A percentile compares a stretch with the other conserved stretches of the same genome.
Evolutionary conservation across 2,797 vertebrate species (phyloP).

Genomic region (Malurus splendens): DNA sequence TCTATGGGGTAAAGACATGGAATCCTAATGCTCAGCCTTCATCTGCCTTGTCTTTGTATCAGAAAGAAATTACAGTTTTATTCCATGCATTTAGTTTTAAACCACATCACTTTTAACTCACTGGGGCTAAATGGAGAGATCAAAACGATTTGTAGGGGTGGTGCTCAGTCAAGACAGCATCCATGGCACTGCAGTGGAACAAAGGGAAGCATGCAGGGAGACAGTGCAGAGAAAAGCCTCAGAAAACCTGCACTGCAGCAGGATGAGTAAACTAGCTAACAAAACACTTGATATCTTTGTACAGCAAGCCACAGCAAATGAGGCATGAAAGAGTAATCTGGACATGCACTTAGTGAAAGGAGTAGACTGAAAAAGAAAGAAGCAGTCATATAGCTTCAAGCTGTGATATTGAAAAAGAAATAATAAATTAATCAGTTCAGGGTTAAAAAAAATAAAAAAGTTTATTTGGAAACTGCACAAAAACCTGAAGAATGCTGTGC

Average conservation of each 20-base stretch:
- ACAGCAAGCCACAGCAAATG: conserved; percentile 43
- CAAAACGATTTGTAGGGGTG: background rate
- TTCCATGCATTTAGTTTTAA: background rate
- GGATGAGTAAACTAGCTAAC: conserved; percentile 41
- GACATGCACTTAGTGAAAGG: conserved; percentile 33
- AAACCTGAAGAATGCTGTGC: background rate
- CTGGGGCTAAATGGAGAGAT: background rate
- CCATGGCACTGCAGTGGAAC: background rate
- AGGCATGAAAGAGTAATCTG: conserved; percentile 56
- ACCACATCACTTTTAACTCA: background rate
- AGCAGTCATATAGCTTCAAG: background rate
- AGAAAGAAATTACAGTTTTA: background rate
- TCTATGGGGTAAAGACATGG: fast-evolving
- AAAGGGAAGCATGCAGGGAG: conserved; percentile 15
- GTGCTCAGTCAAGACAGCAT: background rate
- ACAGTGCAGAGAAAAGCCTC: conserved; percentile 28
- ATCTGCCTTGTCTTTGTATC: background rate
- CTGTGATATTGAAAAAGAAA: conserved; percentile 8
- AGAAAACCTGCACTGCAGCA: conserved; percentile 60
- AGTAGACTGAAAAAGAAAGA: conserved; percentile 13
- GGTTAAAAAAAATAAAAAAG: background rate
- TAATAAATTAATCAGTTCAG: background rate
- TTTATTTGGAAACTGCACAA: background rate
- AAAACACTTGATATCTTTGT: conserved; percentile 44
- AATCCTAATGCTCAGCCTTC: background rate